phyloP scores from a whole-genome alignment of 2,888 invertebrate genomes.

The Eupithecia tripunctaria region DNA sequence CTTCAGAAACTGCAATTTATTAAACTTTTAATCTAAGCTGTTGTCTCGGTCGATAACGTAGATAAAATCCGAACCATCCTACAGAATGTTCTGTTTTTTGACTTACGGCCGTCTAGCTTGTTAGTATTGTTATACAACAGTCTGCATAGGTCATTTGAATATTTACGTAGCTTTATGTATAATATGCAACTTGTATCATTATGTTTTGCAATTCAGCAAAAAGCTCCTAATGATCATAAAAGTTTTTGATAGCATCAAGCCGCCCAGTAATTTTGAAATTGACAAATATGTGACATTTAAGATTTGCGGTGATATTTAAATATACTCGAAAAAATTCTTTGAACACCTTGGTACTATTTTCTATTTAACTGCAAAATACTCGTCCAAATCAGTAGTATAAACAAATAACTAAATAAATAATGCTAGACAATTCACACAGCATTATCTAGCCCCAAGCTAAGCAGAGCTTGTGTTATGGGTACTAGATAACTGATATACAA shows the following conservation, averaged over 20 bases:
- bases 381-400: too few relatives aligned
- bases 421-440: too few relatives aligned
- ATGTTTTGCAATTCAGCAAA: conserved; percentile 8
- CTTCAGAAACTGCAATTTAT: conserved; percentile 51
- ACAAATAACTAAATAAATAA: too few relatives aligned
- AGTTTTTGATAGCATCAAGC: neutral
- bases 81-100: conserved; percentile 45
- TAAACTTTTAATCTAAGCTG: conserved; percentile 53
- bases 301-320: neutral
- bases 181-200: conserved; percentile 1
- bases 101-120: conserved; percentile 43
- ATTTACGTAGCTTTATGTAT: neutral
- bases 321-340: too few relatives aligned
- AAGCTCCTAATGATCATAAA: conserved; percentile 9
- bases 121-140: conserved; percentile 53
- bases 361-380: too few relatives aligned
- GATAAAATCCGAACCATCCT: conserved; percentile 64
- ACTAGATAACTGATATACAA: too few relatives aligned
- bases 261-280: neutral
- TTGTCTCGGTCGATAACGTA: conserved; percentile 73
- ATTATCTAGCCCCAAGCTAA: too few relatives aligned
- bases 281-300: neutral
- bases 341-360: too few relatives aligned
- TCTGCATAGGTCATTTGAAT: conserved; percentile 8
- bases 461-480: too few relatives aligned